phyloP scores from a whole-genome alignment of 1,140 invertebrate genomes.

The Drosophila malerkotliana region DNA sequence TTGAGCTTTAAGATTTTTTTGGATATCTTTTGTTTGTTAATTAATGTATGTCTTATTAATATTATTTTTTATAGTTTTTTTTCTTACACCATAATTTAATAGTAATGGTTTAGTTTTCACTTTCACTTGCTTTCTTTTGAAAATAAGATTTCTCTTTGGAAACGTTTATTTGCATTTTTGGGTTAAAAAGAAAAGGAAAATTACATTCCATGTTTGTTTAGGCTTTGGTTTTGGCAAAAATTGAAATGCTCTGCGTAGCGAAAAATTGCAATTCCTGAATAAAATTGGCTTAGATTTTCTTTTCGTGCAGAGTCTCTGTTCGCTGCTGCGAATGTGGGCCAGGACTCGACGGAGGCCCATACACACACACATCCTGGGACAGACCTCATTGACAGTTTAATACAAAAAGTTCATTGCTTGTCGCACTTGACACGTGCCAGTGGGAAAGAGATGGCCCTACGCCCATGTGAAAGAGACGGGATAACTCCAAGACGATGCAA shows the following conservation, averaged over 20 bases:
- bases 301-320: neutral
- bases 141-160: neutral
- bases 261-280: neutral
- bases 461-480: neutral
- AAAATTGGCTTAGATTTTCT: neutral
- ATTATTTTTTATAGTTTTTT: no score
- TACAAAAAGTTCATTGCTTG: conserved; percentile 58
- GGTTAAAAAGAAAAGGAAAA: neutral
- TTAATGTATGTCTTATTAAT: no score
- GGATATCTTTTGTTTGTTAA: no score
- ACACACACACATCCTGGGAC: conserved; percentile 13
- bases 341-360: conserved; percentile 10
- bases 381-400: conserved; percentile 55
- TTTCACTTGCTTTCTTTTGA: neutral
- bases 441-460: neutral
- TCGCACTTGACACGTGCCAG: conserved; percentile 47
- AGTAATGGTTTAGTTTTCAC: neutral
- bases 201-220: conserved; percentile 5
- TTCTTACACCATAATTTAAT: no score
- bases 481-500: neutral
- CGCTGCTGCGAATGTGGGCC: conserved; percentile 8
- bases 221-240: conserved; percentile 1
- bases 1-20: no score
- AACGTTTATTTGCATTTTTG: neutral
- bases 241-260: neutral